Evolutionary conservation across 2,113 vertebrate species (phyloP).

Genomic region (Bos indicus): DNA sequence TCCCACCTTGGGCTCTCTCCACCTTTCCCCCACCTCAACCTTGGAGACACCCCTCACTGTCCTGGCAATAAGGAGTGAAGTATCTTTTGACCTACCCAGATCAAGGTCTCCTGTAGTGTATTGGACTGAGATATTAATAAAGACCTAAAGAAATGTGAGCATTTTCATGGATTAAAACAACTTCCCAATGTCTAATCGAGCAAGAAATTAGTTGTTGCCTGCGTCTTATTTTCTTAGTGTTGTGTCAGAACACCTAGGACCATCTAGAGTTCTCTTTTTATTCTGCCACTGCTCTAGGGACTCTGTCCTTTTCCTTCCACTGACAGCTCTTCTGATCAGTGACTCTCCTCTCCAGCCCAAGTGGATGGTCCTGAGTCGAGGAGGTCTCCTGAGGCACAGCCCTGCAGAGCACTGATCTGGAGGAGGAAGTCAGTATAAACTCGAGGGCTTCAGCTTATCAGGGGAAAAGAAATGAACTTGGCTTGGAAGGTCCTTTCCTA

Average conservation of each 20-base stretch:
- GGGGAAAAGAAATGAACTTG: background rate
- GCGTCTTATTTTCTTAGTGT: background rate
- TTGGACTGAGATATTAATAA: background rate
- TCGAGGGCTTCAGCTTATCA: background rate
- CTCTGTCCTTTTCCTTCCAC: background rate
- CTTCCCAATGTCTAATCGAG: background rate
- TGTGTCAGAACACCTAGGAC: background rate
- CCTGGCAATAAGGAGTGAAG: background rate
- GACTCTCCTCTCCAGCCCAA: background rate
- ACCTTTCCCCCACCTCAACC: background rate
- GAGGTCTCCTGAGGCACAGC: background rate
- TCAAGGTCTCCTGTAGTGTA: background rate
- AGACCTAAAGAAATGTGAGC: background rate
- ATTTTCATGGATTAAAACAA: background rate
- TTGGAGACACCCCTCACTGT: background rate
- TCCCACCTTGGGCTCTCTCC: background rate
- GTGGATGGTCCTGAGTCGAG: fast-evolving
- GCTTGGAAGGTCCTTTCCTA: background rate
- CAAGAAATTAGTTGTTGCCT: background rate
- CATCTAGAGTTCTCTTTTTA: background rate
- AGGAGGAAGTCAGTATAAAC: background rate
- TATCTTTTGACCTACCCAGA: background rate
- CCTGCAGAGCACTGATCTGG: background rate
- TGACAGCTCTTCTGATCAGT: background rate
- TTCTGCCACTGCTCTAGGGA: background rate